Conservation (phyloP, 2,113 vertebrate species). For the Delphinapterus leucas region DNA sequence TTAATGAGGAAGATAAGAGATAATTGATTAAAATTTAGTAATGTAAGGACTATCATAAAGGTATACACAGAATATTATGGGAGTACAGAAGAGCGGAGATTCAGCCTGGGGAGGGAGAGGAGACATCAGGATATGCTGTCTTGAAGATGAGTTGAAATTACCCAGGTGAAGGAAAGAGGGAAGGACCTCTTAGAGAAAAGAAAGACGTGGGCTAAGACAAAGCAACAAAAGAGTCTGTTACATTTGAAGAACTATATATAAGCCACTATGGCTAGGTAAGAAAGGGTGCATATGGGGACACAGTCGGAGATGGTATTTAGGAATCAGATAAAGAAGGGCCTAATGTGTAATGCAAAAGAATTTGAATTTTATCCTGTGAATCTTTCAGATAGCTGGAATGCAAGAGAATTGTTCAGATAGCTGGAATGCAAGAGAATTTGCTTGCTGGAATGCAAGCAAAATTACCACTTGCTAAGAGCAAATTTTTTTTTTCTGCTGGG, state of each 20-base stretch:
- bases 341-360: background rate
- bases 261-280: background rate
- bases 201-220: background rate
- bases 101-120: background rate
- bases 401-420: background rate
- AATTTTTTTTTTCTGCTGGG: background rate
- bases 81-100: background rate
- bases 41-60: background rate
- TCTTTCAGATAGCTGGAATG: background rate
- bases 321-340: background rate
- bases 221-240: background rate
- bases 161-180: background rate
- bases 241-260: background rate
- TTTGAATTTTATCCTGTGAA: background rate
- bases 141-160: background rate
- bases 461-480: background rate
- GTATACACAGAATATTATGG: background rate
- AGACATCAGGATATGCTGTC: background rate
- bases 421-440: background rate
- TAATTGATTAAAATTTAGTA: background rate
- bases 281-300: background rate
- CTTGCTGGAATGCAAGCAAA: no score
- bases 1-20: background rate
- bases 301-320: background rate
- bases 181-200: slow-evolving; percentile 7